Percentiles rank a stretch among this genome's conserved stretches.
These are phyloP conservation scores for Mastigias papua DNA, from an alignment of 30 jellyfish, hydroid and myxozoan genomes.

Conservation along the genomic window DNA sequence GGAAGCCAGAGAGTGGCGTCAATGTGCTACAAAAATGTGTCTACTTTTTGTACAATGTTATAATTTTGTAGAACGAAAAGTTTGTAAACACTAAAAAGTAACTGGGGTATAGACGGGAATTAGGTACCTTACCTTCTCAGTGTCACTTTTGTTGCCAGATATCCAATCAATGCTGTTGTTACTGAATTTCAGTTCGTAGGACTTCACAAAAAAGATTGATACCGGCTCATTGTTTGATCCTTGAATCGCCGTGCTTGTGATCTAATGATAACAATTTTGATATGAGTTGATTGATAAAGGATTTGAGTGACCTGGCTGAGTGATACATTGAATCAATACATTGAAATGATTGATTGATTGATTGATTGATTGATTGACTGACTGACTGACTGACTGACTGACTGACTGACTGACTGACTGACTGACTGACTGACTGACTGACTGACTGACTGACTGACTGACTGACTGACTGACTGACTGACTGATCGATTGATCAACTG, in stretches of 20 bases:
- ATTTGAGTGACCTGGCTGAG: neutral
- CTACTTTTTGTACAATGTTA: too few relatives aligned
- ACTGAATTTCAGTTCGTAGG: constrained; percentile 75
- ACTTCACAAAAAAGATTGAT: constrained; percentile 51
- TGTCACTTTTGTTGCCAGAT: constrained; percentile 17
- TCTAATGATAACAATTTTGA: constrained; percentile 9
- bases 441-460: neutral
- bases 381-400: too few relatives aligned
- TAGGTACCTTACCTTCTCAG: constrained; percentile 79
- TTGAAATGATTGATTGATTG: neutral
- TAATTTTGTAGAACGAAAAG: too few relatives aligned
- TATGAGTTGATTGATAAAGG: neutral
- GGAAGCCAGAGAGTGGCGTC: too few relatives aligned
- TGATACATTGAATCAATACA: neutral
- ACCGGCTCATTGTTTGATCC: constrained; percentile 69
- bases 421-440: neutral
- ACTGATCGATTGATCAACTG: too few relatives aligned
- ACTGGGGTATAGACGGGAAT: neutral
- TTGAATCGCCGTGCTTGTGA: constrained; percentile 86
- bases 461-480: too few relatives aligned
- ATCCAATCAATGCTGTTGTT: constrained; percentile 78
- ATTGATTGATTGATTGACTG: too few relatives aligned
- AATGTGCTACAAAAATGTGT: too few relatives aligned
- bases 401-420: neutral
- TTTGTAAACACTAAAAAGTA: neutral